Conservation (phyloP, 1,140 invertebrate genomes). For the Drosophila tropicalis region DNA sequence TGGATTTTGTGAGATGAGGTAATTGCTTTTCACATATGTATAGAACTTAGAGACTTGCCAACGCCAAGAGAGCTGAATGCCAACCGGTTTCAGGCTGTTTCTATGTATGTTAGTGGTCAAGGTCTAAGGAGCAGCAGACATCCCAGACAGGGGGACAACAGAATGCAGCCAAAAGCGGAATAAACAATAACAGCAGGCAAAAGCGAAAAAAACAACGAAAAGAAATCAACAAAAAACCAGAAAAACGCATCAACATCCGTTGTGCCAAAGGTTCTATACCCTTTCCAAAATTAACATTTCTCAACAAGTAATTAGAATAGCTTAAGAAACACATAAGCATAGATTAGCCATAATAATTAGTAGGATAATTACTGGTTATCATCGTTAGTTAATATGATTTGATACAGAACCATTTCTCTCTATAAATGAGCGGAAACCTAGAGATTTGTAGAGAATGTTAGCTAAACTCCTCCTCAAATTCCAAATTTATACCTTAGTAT, state of each 20-base stretch:
- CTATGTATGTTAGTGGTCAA: slow-evolving; percentile 83
- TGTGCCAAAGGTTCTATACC: not conserved
- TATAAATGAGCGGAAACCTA: no score
- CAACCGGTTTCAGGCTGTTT: slow-evolving; percentile 66
- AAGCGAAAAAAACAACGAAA: slow-evolving; percentile 46
- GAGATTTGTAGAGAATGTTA: no score
- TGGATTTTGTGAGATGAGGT: slow-evolving; percentile 59
- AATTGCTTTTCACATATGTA: slow-evolving; percentile 51
- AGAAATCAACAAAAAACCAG: slow-evolving; percentile 22
- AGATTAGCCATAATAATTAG: no score
- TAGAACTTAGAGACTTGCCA: not conserved
- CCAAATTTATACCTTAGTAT: no score
- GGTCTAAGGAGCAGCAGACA: slow-evolving; percentile 80
- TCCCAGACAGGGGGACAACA: slow-evolving; percentile 35
- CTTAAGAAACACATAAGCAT: no score
- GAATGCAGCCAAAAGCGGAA: slow-evolving; percentile 60
- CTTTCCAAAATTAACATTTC: not conserved
- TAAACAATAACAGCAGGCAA: slow-evolving; percentile 64
- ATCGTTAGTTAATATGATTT: no score
- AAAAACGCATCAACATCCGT: not conserved
- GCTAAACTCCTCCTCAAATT: no score
- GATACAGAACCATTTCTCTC: no score
- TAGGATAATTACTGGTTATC: no score
- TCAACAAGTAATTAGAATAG: no score
- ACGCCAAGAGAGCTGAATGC: slow-evolving; percentile 22